Base-by-base conservation (phyloP, 2,113 vertebrate species). In the Coptodon rendalli region DNA sequence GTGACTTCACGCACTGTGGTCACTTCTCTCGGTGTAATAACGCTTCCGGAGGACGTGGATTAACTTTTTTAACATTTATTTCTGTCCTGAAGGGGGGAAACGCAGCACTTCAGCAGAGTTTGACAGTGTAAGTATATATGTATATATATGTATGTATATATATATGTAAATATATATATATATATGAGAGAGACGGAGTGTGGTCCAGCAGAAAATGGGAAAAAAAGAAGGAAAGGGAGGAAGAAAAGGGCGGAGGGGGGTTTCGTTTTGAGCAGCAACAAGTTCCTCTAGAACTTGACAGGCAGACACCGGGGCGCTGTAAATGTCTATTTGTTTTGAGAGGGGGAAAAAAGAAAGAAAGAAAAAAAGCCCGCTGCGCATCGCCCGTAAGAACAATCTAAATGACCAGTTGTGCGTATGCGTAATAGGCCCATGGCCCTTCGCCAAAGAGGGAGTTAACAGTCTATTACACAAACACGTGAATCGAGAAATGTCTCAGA, bases 191-290 rank as follows among this genome's bases (percentile, higher is more conserved):
- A 43, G 66, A 71, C n/a, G 92, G 81, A 86, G 27, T 84, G 82
- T 89, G 53, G 56, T 76, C 82, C 79, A 57, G n/a, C 8, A 19
- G 6, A 19, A 54, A 73, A 31, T 50, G 22, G 27, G 73, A 63
- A 6, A 6, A 11, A 29, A 14, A 38, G 6, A 68, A 68, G 34
- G 19, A 66, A 66, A 66, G 17, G 17, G 34, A n/a, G 27, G 10
- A 19, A 43, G 13, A 6, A 9, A 3, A 6, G 12, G 0, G 45
- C 6, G 10, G 73, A 71, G 56, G 27, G 66, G 79, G 86, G 80
- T n/a, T 31, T 83, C 48, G 76, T 94, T 94, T 95, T 86, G 86
- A 93, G 92, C 92, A 96, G 97, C 98, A 99, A 99, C 98, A 99
- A 97, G 98, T 99, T 96, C 94, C 95, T 87, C 81, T 92, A 96